Evolutionary conservation across 2,797 vertebrate species (phyloP).

Genomic region (Etheostoma nigrum): DNA sequence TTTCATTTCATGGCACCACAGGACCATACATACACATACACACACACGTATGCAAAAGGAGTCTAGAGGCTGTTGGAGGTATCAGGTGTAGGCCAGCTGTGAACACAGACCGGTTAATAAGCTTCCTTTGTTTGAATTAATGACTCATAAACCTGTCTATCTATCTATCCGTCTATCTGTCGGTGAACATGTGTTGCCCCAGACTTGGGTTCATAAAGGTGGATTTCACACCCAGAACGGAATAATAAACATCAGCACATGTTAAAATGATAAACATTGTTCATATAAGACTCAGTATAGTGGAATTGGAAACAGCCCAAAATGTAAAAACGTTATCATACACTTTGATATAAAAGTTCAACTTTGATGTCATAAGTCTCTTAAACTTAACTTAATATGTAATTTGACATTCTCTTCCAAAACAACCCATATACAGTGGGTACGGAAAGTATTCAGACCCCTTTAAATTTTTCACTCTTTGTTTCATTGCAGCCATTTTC

Average conservation of each 20-base stretch:
- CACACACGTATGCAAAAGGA: constrained; percentile 35
- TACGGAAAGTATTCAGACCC: too few relatives aligned
- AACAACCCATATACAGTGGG: too few relatives aligned
- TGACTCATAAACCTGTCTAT: constrained; percentile 77
- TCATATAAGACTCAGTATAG: not conserved
- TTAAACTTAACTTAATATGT: too few relatives aligned
- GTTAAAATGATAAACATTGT: constrained; percentile 13
- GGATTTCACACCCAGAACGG: constrained; percentile 11
- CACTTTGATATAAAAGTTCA: constrained; percentile 10
- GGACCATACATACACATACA: constrained; percentile 16
- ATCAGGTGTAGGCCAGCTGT: constrained; percentile 82
- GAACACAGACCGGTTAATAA: constrained; percentile 80
- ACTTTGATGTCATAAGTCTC: not conserved
- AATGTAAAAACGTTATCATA: not conserved
- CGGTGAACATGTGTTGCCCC: constrained; percentile 48
- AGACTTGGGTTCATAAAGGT: constrained; percentile 29
- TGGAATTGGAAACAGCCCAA: not conserved
- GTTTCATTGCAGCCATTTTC: too few relatives aligned
- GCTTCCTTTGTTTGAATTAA: constrained; percentile 80
- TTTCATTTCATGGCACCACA: constrained; percentile 40
- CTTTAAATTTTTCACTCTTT: too few relatives aligned
- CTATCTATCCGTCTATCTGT: constrained; percentile 49
- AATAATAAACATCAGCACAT: constrained; percentile 33
- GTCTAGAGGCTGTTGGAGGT: constrained; percentile 69
- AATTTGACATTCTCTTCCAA: too few relatives aligned